A percentile compares a stretch with the other conserved stretches of the same genome.
These are phyloP conservation scores for Parasteatoda lunata DNA, from an alignment of 2,888 invertebrate genomes.

Conservation along the genomic window DNA sequence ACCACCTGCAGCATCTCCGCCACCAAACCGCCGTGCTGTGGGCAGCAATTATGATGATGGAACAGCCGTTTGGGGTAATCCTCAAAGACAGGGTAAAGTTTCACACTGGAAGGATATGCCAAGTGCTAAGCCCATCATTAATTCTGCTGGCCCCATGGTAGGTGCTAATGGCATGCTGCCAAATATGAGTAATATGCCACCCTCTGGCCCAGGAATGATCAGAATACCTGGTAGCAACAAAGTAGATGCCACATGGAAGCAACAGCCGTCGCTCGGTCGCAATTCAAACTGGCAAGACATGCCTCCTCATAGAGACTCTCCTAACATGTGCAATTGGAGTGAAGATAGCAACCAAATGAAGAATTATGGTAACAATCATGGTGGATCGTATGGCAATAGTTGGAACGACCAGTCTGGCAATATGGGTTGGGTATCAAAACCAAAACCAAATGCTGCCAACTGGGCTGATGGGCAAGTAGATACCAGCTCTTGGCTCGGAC, in stretches of 20 bases:
- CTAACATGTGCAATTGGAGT: conserved; percentile 57
- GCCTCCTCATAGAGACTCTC: conserved; percentile 63
- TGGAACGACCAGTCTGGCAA: conserved; percentile 71
- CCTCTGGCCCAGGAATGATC: conserved; percentile 70
- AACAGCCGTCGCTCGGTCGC: conserved; percentile 38
- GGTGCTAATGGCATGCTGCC: conserved; percentile 71
- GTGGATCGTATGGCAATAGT: conserved; percentile 44
- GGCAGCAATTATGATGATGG: conserved; percentile 82
- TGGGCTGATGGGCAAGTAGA: conserved; percentile 78
- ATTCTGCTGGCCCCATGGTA: conserved; percentile 22
- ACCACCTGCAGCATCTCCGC: conserved; percentile 64
- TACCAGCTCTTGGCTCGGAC: conserved; percentile 81
- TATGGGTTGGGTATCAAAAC: conserved; percentile 76
- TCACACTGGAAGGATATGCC: conserved; percentile 80
- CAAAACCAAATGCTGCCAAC: conserved; percentile 72
- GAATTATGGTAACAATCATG: conserved; percentile 45
- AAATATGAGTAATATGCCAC: conserved; percentile 61
- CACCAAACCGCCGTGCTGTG: conserved; percentile 43
- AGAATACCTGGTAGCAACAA: conserved; percentile 38
- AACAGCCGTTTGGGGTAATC: conserved; percentile 88
- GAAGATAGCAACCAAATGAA: conserved; percentile 58
- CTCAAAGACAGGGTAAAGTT: conserved; percentile 75
- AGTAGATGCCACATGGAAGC: conserved; percentile 54
- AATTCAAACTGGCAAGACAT: conserved; percentile 65
- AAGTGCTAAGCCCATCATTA: conserved; percentile 56